Evolutionary conservation across 1,140 invertebrate genomes (phyloP).

Genomic region (Drosophila sp.): DNA sequence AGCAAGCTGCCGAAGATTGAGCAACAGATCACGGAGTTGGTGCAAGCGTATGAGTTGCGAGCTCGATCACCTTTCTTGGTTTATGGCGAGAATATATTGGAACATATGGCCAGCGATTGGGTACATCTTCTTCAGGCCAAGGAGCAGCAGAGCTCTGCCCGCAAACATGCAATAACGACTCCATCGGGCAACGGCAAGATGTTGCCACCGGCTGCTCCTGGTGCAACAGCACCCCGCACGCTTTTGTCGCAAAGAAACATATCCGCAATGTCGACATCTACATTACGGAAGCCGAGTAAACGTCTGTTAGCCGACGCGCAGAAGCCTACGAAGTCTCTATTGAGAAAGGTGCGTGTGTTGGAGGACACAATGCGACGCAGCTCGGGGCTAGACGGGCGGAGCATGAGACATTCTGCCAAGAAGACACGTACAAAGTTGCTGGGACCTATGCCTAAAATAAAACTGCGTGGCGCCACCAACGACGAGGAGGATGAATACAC

Average conservation of each 20-base stretch:
- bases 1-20: constrained; percentile 90
- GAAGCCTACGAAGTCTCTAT: constrained; percentile 31
- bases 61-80: constrained; percentile 86
- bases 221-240: constrained; percentile 52
- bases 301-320: not conserved
- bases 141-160: constrained; percentile 59
- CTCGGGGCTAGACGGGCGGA: constrained; percentile 33
- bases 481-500: constrained; percentile 28
- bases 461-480: not conserved
- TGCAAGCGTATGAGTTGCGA: constrained; percentile 85
- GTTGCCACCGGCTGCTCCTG: constrained; percentile 43
- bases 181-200: constrained; percentile 38
- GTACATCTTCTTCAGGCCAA: constrained; percentile 85
- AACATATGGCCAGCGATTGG: constrained; percentile 86
- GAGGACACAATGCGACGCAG: constrained; percentile 45
- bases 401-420: constrained; percentile 16
- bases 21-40: constrained; percentile 86
- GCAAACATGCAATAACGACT: constrained; percentile 66
- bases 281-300: constrained; percentile 27
- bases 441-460: not conserved
- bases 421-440: constrained; percentile 2
- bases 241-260: constrained; percentile 63
- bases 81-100: constrained; percentile 86
- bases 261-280: constrained; percentile 62
- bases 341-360: constrained; percentile 48